Evolutionary conservation across 2,113 vertebrate species (phyloP), one percentile per base, ranked within the genome.

Genomic region (Cichladusa arquata): DNA sequence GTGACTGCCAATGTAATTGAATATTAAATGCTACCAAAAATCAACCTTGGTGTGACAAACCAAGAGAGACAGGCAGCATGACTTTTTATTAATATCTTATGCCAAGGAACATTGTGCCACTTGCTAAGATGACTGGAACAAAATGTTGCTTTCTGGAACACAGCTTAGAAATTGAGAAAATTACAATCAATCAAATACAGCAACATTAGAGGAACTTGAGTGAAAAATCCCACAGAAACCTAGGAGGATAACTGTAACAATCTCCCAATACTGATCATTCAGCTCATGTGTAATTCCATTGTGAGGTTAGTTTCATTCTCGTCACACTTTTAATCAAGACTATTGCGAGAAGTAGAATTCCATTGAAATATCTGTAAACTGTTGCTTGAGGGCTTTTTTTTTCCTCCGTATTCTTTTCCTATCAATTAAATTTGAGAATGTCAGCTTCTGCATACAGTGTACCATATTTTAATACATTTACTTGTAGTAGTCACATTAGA

Each of bases 141-240:
- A 78, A 96, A 91, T 81, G 86, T 97, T 97, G 86, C 81, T 96
- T 97, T 97, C 96, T 96, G 91, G 87, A 95, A 95, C 86, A 96
- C 96, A 93, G 84, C 90, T 97, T 77, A 71, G 82, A 95, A 96
- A 86, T 96, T 7, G 31, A 93, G 66, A 95, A 96, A 96, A 97
- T 86, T 74, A 48, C 83, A 93, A 92, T 97, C 93, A 95, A 70
- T 98, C 94, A 96, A 92, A 94, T 82, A 40, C 17, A 62, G 65
- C 72, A 90, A 71, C 76, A 65, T 96, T 86, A 95, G 76, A 73
- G 95, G 95, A 97, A 95, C 48, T 67, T 60, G 79, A 31, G 47
- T 94, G 76, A 91, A 96, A 95, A 93, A 70, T 84, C 29, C 69
- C 24, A 23, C 64, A 83, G 88, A 93, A 90, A 64, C 36, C 51